Base-by-base conservation (phyloP, 2,888 invertebrate species). In the Aspidiotus destructor region DNA sequence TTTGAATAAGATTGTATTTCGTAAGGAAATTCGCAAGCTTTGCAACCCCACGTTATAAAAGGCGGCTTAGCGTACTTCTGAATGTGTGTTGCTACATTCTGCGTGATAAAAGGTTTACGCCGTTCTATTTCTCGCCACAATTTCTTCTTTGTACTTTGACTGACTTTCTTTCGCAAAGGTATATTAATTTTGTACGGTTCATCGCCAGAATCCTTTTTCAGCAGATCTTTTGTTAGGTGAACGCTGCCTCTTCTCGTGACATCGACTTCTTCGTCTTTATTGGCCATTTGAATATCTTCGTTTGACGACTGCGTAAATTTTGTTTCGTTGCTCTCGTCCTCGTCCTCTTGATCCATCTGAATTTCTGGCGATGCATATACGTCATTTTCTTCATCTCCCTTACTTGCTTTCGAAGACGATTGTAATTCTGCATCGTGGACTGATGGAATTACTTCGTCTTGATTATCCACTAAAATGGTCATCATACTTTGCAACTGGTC, bases 51-150 rank as follows among this genome's bases (percentile, higher is more conserved):
- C 44, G 67, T 67, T 17, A 58, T 58, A 40, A 67, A 67, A 9
- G 67, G 67, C n/a, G 67, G 67, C 52, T 67, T 67, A n/a, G 67
- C 67, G 44, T 48, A 67, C 42, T 58, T 57, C n/a, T 58, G 67
- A 55, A 67, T 67, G 48, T 67, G 67, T 7, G 57, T 41, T 40
- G 17, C 28, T 7, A 67, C 67, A 48, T 60, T 67, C 6, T 57
- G 10, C 44, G 67, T 57, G 28, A 67, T 67, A 11, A 67, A 67
- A n/a, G 67, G 67, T 16, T 67, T 67, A 15, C 67, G 57, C 40
- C 28, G 58, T n/a, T 67, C 58, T 13, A 67, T 60, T 52, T 67
- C 67, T n/a, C 67, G 67, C 67, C 67, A 67, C 48, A 67, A 52
- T 28, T 67, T 67, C n/a, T 67, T 67, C n/a, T 48, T 57, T n/a